These are phyloP conservation scores for Pectinophora gossypiella DNA, from an alignment of 1,140 invertebrate genomes.

Conservation along the genomic window DNA sequence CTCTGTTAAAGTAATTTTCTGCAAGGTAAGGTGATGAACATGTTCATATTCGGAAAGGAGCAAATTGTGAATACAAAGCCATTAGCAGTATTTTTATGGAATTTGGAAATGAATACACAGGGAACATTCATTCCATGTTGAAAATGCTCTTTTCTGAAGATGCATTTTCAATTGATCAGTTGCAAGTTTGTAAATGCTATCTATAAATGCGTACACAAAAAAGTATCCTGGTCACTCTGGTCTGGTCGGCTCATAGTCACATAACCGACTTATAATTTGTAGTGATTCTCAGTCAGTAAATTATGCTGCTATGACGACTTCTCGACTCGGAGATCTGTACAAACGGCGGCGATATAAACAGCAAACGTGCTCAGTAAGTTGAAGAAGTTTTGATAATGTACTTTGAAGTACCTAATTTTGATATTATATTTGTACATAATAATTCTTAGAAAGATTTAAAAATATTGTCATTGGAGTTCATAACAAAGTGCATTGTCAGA, in stretches of 20 bases:
- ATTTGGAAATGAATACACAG: neutral
- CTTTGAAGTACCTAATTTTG: too few species aligned
- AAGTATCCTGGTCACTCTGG: conserved; percentile 2
- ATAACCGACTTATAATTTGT: neutral
- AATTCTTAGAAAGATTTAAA: too few species aligned
- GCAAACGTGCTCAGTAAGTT: conserved; percentile 29
- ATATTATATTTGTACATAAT: too few species aligned
- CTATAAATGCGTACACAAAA: neutral
- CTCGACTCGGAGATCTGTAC: neutral
- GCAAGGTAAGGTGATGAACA: neutral
- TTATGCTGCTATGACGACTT: neutral
- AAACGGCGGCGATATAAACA: neutral
- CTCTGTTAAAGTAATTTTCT: neutral
- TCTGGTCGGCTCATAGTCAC: conserved; percentile 1
- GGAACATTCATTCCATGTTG: neutral
- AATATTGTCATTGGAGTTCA: too few species aligned
- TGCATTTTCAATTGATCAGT: neutral
- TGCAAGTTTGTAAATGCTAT: neutral
- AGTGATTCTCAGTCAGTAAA: neutral
- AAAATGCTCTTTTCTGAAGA: too few species aligned
- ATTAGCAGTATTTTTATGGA: too few species aligned
- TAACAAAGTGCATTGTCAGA: too few species aligned
- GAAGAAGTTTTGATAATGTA: conserved; percentile 26
- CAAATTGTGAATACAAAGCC: too few species aligned
- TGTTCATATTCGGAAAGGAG: too few species aligned